Evolutionary conservation across 2,797 vertebrate species (phyloP).

Genomic region (Gadopsis marmoratus): DNA sequence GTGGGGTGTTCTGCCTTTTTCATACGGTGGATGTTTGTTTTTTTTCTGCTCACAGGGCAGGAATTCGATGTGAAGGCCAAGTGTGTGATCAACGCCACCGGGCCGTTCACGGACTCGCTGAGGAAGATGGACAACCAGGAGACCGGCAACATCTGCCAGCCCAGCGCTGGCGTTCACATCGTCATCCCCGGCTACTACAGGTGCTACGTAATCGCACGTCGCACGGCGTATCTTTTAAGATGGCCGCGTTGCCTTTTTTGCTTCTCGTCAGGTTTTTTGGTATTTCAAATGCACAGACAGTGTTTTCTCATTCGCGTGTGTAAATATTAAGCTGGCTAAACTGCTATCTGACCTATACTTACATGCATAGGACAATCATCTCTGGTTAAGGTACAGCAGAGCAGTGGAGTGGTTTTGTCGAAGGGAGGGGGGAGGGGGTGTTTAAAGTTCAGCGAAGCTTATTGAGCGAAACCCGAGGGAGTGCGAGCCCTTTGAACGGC

Average conservation of each 20-base stretch:
- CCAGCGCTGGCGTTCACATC: conserved; percentile 96
- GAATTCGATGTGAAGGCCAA: conserved; percentile 96
- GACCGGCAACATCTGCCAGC: conserved; percentile 92
- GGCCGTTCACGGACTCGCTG: conserved; percentile 96
- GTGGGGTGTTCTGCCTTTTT: not conserved
- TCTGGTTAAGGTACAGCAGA: conserved; percentile 45
- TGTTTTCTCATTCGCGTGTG: conserved; percentile 46
- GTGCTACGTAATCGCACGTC: conserved; percentile 29
- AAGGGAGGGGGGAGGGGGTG: conserved; percentile 45
- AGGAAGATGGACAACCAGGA: conserved; percentile 95
- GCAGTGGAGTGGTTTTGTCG: conserved; percentile 62
- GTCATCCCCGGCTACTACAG: conserved; percentile 96
- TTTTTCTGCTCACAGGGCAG: conserved; percentile 82
- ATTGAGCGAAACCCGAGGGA: conserved; percentile 79
- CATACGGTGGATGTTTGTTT: not conserved
- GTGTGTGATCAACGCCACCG: conserved; percentile 98
- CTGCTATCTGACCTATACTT: conserved; percentile 54
- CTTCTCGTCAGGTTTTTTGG: not conserved
- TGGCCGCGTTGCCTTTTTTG: not conserved
- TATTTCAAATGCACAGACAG: conserved; percentile 23
- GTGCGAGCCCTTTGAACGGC: conserved; percentile 73
- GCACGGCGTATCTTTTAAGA: not conserved
- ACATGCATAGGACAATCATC: conserved; percentile 38
- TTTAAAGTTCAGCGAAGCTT: conserved; percentile 80
- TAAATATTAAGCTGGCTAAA: conserved; percentile 52